Base-by-base conservation (phyloP, 2,888 invertebrate species). In the Brenthis hecate region DNA sequence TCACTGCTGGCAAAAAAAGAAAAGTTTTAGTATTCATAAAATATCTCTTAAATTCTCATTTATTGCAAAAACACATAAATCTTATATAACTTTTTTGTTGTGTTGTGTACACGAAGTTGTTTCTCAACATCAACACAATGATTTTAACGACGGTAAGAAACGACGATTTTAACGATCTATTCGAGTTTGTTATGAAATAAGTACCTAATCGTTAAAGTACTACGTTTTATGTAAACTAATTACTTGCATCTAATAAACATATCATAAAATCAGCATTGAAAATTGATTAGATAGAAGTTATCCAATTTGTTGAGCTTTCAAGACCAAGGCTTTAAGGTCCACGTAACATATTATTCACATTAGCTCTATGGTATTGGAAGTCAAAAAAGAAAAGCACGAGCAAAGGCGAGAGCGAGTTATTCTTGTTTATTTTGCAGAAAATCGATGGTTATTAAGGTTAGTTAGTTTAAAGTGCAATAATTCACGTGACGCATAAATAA, bases 1-100 rank as follows among this genome's bases (percentile, higher is more conserved):
- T 89, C 91, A 66, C 92, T 92, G 85, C 56, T 56, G 36, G 36
- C 16, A 56, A 56, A 23, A 67, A 56, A 47, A n/a, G n/a, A 13
- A 48, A 67, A 50, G n/a, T 60, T 58, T 23, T 54, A 16, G 36
- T 19, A 43, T 60, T 32, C 50, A 11, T 60, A 28, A 28, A 28
- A 4, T 23, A 57, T 48, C 8, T 23, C 19, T 8, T 43, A 13
- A 6, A 19, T 47, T 47, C 14, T 14, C 47, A 23, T 55, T 16
- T 13, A 23, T 51, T 23, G 14, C 32, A 28, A 32, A 4, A 19
- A 11, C 53, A 53, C 36, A 43, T 43, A 62, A n/a, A 43, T 53
- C 13, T 53, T 32, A 19, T 19, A 19, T 19, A 36, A 51, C 6
- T 53, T 6, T 28, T 16, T 53, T 53, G 19, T 51, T 16, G 19